Conservation (phyloP, 1,140 invertebrate genomes). For the Pararge aegeria region DNA sequence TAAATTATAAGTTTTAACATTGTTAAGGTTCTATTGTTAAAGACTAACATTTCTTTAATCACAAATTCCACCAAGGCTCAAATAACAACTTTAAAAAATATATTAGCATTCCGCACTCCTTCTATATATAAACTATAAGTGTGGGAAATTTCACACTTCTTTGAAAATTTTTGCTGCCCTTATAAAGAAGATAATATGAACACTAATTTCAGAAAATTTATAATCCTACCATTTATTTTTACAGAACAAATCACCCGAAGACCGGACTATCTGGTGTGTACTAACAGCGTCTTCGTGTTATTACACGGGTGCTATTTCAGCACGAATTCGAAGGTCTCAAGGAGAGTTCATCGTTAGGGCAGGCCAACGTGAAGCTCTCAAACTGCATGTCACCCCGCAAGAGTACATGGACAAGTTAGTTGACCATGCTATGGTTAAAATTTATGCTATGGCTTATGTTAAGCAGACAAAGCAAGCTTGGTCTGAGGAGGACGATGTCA, state of each 20-base stretch:
- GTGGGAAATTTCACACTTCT: too few species aligned
- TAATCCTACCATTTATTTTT: slow-evolving; percentile 20
- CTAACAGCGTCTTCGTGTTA: slow-evolving; percentile 83
- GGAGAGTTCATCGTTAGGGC: slow-evolving; percentile 81
- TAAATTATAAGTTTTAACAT: too few species aligned
- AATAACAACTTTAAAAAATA: too few species aligned
- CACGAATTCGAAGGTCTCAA: slow-evolving; percentile 83
- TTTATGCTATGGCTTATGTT: slow-evolving; percentile 84
- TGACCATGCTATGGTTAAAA: slow-evolving; percentile 85
- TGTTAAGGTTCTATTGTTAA: too few species aligned
- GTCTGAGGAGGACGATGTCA: slow-evolving; percentile 86
- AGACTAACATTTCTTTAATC: too few species aligned
- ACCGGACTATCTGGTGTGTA: slow-evolving; percentile 82
- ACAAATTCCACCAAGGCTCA: too few species aligned
- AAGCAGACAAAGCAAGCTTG: slow-evolving; percentile 85
- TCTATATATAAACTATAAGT: too few species aligned
- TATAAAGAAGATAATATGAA: too few species aligned
- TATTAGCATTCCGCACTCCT: too few species aligned
- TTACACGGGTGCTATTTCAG: slow-evolving; percentile 85
- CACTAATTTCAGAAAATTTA: too few species aligned
- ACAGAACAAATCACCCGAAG: slow-evolving; percentile 83
- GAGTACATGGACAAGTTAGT: slow-evolving; percentile 86
- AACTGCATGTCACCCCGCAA: slow-evolving; percentile 77
- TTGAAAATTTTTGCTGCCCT: too few species aligned
- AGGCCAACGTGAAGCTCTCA: slow-evolving; percentile 79